phyloP scores from a whole-genome alignment of 23 tunicate species.

The Halocynthia roretzi region DNA sequence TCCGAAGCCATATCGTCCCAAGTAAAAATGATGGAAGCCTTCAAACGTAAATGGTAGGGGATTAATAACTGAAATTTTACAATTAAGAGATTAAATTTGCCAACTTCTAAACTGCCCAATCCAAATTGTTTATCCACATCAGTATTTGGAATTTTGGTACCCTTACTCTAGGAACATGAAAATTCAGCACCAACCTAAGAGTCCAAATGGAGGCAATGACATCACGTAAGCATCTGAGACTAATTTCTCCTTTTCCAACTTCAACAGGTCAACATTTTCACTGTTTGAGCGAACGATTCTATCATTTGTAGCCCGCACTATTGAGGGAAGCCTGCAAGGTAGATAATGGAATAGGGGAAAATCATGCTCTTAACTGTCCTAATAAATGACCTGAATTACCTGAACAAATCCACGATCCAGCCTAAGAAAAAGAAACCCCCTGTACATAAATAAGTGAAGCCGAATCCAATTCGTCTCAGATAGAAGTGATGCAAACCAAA shows the following conservation, averaged over 20 bases:
- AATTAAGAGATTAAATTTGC: no score
- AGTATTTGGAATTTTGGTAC: background rate
- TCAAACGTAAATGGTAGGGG: background rate
- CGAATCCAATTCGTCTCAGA: background rate
- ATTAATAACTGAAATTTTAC: background rate
- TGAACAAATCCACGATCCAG: conserved; percentile 8
- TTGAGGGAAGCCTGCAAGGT: background rate
- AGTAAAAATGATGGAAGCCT: conserved; percentile 8
- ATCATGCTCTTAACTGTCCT: no score
- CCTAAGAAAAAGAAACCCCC: conserved; percentile 4
- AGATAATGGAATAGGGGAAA: background rate
- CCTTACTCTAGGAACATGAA: background rate
- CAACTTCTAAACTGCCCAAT: background rate
- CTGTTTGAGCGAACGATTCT: background rate
- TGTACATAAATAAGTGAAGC: background rate
- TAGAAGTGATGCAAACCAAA: conserved; percentile 7
- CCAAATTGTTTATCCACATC: background rate
- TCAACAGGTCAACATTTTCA: background rate
- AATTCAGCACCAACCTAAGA: background rate
- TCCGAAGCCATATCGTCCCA: conserved; percentile 3
- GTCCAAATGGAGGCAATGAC: conserved; percentile 8
- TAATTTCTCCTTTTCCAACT: background rate
- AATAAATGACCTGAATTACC: background rate
- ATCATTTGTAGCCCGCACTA: conserved; percentile 1
- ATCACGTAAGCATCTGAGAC: conserved; percentile 7